These are phyloP conservation scores for Drosophila lacicola DNA, from an alignment of 2,888 invertebrate genomes.

Conservation along the genomic window DNA sequence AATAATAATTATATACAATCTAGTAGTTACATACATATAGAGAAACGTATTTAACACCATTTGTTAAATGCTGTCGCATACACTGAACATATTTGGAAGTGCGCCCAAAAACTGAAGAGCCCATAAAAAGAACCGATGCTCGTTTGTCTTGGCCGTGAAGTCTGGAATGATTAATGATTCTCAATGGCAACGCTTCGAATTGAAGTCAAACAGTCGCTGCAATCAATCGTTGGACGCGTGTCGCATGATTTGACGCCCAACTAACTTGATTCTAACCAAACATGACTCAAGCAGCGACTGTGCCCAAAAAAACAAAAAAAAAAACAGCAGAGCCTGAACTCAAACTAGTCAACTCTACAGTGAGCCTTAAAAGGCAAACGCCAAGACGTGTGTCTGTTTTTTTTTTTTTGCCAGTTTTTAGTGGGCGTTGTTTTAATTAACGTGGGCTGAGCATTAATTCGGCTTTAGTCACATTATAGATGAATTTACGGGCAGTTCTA, in stretches of 20 bases:
- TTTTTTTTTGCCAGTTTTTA: constrained; percentile 22
- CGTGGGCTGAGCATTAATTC: constrained; percentile 66
- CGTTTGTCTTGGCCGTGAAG: constrained; percentile 60
- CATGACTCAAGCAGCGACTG: constrained; percentile 56
- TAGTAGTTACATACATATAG: constrained; percentile 8
- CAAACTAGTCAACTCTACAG: constrained; percentile 17
- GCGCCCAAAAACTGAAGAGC: constrained; percentile 26
- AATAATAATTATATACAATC: constrained; percentile 7
- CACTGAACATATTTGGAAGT: constrained; percentile 46
- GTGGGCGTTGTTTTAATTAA: constrained; percentile 65
- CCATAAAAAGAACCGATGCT: constrained; percentile 55
- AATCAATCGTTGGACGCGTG: constrained; percentile 40
- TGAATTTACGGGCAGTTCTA: constrained; percentile 20
- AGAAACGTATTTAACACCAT: constrained; percentile 56
- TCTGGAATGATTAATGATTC: constrained; percentile 61
- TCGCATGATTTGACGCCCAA: constrained; percentile 42
- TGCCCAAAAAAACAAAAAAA: constrained; percentile 46
- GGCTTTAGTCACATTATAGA: constrained; percentile 31
- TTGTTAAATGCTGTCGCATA: constrained; percentile 46
- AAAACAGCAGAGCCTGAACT: not conserved
- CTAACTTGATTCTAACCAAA: constrained; percentile 33
- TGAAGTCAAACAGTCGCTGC: constrained; percentile 28
- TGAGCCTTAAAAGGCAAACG: constrained; percentile 60
- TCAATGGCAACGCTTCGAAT: constrained; percentile 31
- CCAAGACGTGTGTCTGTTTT: constrained; percentile 31